phyloP scores from a whole-genome alignment of 2,888 invertebrate genomes.

The Argyresthia albistria region DNA sequence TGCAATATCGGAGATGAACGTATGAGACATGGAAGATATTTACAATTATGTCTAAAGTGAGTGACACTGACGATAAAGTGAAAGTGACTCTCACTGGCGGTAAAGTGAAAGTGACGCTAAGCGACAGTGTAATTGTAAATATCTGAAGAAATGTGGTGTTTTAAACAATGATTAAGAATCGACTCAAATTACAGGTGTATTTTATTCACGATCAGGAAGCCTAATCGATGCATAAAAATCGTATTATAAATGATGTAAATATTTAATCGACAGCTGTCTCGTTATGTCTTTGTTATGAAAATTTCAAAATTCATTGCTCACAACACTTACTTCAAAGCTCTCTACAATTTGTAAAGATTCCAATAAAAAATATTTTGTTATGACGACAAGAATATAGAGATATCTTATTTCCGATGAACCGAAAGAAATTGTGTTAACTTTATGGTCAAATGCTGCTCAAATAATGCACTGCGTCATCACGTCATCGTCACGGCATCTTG shows the following conservation, averaged over 20 bases:
- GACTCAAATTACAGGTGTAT: not conserved
- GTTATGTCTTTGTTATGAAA: too few relatives aligned
- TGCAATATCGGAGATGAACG: constrained; percentile 91
- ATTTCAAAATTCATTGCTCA: too few relatives aligned
- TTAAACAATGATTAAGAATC: not conserved
- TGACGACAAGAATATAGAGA: too few relatives aligned
- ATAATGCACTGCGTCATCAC: too few relatives aligned
- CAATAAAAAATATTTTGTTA: too few relatives aligned
- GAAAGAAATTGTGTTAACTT: too few relatives aligned
- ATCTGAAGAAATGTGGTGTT: constrained; percentile 27
- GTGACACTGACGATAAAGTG: constrained; percentile 15
- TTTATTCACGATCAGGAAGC: not conserved
- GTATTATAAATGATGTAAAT: not conserved
- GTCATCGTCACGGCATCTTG: too few relatives aligned
- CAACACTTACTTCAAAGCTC: too few relatives aligned
- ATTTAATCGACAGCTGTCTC: too few relatives aligned
- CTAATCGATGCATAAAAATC: not conserved
- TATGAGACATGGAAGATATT: constrained; percentile 80
- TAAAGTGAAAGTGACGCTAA: constrained; percentile 5
- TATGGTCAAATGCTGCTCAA: too few relatives aligned
- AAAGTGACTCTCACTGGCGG: constrained; percentile 2
- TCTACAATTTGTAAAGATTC: too few relatives aligned
- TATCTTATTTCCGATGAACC: too few relatives aligned
- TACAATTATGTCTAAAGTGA: constrained; percentile 70
- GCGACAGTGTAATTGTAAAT: constrained; percentile 42